Conservation (phyloP, 2,797 vertebrate genomes). For the Anolis apletophallus region DNA sequence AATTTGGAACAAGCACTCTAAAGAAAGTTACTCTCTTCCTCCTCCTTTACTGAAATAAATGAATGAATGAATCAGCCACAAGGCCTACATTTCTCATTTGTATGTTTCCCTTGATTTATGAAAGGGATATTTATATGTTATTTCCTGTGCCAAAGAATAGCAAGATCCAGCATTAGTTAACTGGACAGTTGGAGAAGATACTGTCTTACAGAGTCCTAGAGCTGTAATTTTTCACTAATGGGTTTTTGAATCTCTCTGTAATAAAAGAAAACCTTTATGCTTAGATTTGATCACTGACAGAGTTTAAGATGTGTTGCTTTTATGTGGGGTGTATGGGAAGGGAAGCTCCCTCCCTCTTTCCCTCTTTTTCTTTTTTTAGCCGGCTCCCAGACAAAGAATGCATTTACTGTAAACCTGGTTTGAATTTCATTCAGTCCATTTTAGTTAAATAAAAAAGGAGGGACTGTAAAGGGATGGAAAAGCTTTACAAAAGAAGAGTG, state of each 20-base stretch:
- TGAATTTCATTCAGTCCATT: constrained; percentile 72
- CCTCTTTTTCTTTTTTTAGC: constrained; percentile 56
- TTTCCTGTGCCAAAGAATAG: not conserved
- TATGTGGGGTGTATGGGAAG: constrained; percentile 58
- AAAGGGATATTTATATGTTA: not conserved
- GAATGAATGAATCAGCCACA: not conserved
- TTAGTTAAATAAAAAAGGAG: constrained; percentile 62
- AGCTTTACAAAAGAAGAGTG: constrained; percentile 68
- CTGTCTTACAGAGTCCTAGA: not conserved
- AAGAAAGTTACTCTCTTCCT: not conserved
- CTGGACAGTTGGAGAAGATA: not conserved
- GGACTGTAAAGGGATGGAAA: constrained; percentile 55
- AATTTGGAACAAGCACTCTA: not conserved
- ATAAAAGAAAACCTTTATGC: constrained; percentile 70
- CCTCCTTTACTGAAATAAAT: not conserved
- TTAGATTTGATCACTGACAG: constrained; percentile 58
- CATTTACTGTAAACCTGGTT: constrained; percentile 67
- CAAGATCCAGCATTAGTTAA: not conserved
- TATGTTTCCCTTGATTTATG: not conserved
- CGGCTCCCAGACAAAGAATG: constrained; percentile 64
- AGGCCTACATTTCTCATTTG: not conserved
- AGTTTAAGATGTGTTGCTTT: constrained; percentile 71
- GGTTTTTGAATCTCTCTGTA: constrained; percentile 69
- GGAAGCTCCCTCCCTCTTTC: constrained; percentile 63
- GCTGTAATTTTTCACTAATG: constrained; percentile 63